phyloP scores from a whole-genome alignment of 2,888 invertebrate species.

The Stenchaetothrips biformis region DNA sequence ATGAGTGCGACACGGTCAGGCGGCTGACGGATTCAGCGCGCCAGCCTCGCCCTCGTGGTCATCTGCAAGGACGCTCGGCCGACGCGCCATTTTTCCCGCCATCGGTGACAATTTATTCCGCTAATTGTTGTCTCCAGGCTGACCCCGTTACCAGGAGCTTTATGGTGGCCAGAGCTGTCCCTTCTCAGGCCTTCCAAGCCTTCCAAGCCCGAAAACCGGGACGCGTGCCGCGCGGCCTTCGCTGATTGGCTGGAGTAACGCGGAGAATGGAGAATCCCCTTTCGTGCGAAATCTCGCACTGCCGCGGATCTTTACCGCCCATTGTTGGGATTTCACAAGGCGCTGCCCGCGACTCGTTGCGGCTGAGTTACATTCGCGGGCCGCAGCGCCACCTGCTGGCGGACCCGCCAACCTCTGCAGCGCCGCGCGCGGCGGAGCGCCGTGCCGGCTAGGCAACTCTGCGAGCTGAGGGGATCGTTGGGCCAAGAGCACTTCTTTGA shows the following conservation, averaged over 20 bases:
- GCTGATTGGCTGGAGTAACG: neutral
- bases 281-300: neutral
- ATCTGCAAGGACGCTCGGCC: neutral
- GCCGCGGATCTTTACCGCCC: neutral
- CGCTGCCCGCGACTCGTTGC: neutral
- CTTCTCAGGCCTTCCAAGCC: too few relatives aligned
- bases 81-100: neutral
- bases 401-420: too few relatives aligned
- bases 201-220: neutral
- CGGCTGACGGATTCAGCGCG: too few relatives aligned
- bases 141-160: neutral
- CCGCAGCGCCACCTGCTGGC: too few relatives aligned
- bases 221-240: neutral
- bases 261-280: neutral
- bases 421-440: too few relatives aligned
- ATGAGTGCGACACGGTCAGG: too few relatives aligned
- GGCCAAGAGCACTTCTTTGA: too few relatives aligned
- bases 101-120: neutral
- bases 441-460: too few relatives aligned
- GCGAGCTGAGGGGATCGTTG: too few relatives aligned
- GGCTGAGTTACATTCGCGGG: too few relatives aligned
- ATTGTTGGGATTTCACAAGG: neutral
- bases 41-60: neutral
- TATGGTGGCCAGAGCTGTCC: too few relatives aligned
- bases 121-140: neutral